phyloP scores from a whole-genome alignment of 2,113 vertebrate species.

The Trochalopteron elliotii region DNA sequence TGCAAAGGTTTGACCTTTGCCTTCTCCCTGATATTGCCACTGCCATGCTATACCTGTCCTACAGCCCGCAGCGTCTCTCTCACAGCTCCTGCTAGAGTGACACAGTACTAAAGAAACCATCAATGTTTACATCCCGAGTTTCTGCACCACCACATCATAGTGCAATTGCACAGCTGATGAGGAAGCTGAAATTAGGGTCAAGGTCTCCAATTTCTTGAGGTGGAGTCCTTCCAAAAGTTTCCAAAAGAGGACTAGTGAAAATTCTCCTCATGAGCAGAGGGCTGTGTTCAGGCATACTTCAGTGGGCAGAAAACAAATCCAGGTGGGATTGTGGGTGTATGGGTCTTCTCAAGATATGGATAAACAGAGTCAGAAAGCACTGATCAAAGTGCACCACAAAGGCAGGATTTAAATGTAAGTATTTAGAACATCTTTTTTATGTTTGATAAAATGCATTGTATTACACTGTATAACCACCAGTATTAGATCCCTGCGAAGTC shows the following conservation, averaged over 20 bases:
- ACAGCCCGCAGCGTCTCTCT: neutral
- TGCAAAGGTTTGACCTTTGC: neutral
- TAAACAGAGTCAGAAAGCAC: neutral
- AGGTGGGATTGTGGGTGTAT: too few species aligned
- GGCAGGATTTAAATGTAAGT: neutral
- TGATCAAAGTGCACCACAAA: neutral
- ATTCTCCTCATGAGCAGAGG: neutral
- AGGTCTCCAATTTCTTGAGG: neutral
- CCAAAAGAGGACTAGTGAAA: neutral
- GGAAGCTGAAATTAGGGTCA: neutral
- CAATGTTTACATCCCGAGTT: neutral
- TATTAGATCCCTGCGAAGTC: neutral
- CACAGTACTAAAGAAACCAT: neutral
- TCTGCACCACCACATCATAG: neutral
- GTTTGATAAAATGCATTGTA: neutral
- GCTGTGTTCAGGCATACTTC: neutral
- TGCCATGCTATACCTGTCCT: neutral
- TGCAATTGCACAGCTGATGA: neutral
- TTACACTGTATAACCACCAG: too few species aligned
- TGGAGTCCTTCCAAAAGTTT: neutral
- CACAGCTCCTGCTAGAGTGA: neutral
- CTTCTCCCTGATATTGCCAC: neutral
- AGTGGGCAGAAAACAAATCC: neutral
- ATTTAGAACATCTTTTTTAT: neutral
- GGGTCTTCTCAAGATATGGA: neutral